These are phyloP conservation scores for Cichladusa arquata DNA, from an alignment of 2,113 vertebrate genomes.

Conservation along the genomic window DNA sequence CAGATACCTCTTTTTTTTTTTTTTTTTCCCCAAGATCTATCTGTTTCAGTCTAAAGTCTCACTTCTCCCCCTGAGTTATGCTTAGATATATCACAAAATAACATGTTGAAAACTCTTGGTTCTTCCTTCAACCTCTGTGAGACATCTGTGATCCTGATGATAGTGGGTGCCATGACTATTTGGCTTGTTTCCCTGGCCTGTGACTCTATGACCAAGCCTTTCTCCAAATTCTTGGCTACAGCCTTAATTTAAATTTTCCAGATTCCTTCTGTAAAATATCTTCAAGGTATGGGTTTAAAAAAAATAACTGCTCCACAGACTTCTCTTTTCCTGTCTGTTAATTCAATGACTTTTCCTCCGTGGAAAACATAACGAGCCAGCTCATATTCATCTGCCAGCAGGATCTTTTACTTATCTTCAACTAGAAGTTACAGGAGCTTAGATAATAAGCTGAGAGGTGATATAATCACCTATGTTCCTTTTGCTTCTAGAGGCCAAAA, in stretches of 20 bases:
- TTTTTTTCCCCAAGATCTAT: too few species aligned
- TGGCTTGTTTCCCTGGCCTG: neutral
- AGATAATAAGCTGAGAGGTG: too few species aligned
- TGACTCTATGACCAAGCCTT: neutral
- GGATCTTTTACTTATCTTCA: neutral
- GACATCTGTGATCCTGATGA: neutral
- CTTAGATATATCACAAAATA: neutral
- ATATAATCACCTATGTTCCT: neutral
- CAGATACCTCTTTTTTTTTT: neutral
- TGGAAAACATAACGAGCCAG: neutral
- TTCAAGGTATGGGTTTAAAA: neutral
- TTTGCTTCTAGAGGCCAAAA: neutral
- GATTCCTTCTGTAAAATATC: neutral
- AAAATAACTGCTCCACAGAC: neutral
- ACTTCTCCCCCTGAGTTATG: neutral
- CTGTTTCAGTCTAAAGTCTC: neutral
- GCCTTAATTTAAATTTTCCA: neutral
- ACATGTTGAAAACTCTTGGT: neutral
- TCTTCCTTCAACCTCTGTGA: neutral
- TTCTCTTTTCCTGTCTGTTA: neutral
- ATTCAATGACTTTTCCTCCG: neutral
- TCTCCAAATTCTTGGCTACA: neutral
- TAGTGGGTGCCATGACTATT: neutral
- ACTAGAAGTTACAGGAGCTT: neutral
- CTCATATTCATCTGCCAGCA: neutral